A percentile compares a stretch with the other conserved stretches of the same genome.
Conservation (phyloP, 2,113 vertebrate species). For the Chaetura pelagica region DNA sequence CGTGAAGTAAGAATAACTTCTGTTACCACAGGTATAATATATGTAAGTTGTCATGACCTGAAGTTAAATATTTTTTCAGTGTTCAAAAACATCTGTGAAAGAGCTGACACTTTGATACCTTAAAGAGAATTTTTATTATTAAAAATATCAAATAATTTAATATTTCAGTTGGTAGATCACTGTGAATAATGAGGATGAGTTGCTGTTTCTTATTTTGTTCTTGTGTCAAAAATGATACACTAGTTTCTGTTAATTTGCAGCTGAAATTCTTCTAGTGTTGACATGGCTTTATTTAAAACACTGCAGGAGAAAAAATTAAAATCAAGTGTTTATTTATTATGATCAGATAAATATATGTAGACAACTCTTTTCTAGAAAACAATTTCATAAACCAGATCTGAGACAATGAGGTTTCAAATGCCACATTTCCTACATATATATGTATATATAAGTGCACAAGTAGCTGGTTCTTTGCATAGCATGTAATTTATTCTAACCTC, state of each 20-base stretch:
- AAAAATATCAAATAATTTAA: neutral
- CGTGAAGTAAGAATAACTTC: neutral
- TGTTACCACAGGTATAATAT: neutral
- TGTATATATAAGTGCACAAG: neutral
- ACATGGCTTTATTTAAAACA: neutral
- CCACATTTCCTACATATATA: rapidly evolving
- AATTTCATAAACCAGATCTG: rapidly evolving
- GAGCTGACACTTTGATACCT: neutral
- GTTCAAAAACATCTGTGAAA: neutral
- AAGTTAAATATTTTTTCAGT: neutral
- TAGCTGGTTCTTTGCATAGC: neutral
- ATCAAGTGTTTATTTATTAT: neutral
- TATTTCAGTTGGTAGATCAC: neutral
- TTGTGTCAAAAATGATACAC: neutral
- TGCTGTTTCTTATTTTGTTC: neutral
- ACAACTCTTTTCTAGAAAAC: neutral
- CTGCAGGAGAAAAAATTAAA: neutral
- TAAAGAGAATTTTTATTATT: neutral
- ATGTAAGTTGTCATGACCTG: neutral
- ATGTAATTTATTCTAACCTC: neutral
- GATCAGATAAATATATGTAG: neutral
- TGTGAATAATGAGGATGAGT: neutral
- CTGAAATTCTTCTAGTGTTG: neutral
- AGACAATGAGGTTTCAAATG: neutral
- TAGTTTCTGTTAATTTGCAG: neutral